Conservation (phyloP, 2,797 vertebrate species). For the Melanotaenia boesemani region DNA sequence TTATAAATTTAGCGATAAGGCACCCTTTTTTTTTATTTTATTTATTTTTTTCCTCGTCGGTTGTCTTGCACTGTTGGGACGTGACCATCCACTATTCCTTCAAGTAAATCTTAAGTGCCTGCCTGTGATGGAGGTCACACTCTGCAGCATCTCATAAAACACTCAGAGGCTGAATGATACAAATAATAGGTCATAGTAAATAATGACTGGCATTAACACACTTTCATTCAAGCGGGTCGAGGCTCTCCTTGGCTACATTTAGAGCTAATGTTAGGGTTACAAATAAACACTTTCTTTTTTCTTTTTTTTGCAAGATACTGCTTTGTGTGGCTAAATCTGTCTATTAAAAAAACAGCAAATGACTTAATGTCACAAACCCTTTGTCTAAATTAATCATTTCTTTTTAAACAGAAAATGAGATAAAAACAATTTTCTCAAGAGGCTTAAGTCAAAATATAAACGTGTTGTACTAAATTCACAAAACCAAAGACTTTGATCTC, state of each 20-base stretch:
- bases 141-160: slow-evolving; percentile 52
- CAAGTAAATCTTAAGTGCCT: slow-evolving; percentile 30
- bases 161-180: slow-evolving; percentile 30
- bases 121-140: slow-evolving; percentile 46
- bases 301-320: neutral
- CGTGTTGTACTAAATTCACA: neutral
- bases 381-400: neutral
- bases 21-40: neutral
- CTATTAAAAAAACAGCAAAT: neutral
- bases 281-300: neutral
- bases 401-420: neutral
- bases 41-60: neutral
- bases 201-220: slow-evolving; percentile 48
- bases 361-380: slow-evolving; percentile 1
- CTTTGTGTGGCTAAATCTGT: neutral
- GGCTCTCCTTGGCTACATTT: slow-evolving; percentile 21
- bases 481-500: slow-evolving; percentile 44
- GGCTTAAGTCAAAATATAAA: slow-evolving; percentile 37
- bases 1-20: neutral
- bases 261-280: neutral
- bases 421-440: slow-evolving; percentile 29
- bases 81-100: neutral
- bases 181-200: slow-evolving; percentile 46
- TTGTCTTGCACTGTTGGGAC: neutral
- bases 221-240: slow-evolving; percentile 37